Percentiles rank a stretch among this genome's conserved stretches.
Conservation (phyloP, 2,888 invertebrate species). For the Erynnis tages region DNA sequence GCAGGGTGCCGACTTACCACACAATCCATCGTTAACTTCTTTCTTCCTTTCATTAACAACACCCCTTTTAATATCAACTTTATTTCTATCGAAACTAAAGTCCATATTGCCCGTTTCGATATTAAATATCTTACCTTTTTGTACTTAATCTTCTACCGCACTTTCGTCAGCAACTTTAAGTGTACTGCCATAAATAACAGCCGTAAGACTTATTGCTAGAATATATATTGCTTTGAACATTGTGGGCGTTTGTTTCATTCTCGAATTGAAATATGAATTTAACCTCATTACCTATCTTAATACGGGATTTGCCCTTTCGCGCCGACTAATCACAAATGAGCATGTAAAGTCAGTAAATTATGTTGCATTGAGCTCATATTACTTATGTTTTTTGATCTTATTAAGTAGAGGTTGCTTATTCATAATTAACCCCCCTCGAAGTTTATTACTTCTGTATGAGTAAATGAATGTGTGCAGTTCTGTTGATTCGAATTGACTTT, state of each 20-base stretch:
- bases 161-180: slow-evolving; percentile 70
- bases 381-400: slow-evolving; percentile 68
- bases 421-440: slow-evolving; percentile 79
- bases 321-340: slow-evolving; percentile 81
- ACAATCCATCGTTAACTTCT: slow-evolving; percentile 82
- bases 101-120: slow-evolving; percentile 58
- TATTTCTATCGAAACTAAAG: slow-evolving; percentile 57
- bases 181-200: slow-evolving; percentile 50
- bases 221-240: slow-evolving; percentile 53
- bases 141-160: slow-evolving; percentile 75
- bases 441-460: slow-evolving; percentile 78
- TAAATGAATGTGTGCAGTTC: slow-evolving; percentile 59
- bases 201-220: slow-evolving; percentile 56
- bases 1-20: slow-evolving; percentile 82
- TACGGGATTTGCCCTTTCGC: slow-evolving; percentile 82
- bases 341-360: slow-evolving; percentile 81
- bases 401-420: slow-evolving; percentile 69
- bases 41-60: slow-evolving; percentile 77
- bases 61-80: slow-evolving; percentile 66
- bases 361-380: slow-evolving; percentile 77
- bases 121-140: slow-evolving; percentile 72
- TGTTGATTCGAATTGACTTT: slow-evolving; percentile 52
- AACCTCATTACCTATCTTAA: slow-evolving; percentile 82
- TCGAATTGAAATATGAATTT: slow-evolving; percentile 55
- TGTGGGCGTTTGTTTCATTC: slow-evolving; percentile 49